These are phyloP conservation scores for Saimiri boliviensis DNA, from an alignment of 2,113 vertebrate species.

Conservation along the genomic window DNA sequence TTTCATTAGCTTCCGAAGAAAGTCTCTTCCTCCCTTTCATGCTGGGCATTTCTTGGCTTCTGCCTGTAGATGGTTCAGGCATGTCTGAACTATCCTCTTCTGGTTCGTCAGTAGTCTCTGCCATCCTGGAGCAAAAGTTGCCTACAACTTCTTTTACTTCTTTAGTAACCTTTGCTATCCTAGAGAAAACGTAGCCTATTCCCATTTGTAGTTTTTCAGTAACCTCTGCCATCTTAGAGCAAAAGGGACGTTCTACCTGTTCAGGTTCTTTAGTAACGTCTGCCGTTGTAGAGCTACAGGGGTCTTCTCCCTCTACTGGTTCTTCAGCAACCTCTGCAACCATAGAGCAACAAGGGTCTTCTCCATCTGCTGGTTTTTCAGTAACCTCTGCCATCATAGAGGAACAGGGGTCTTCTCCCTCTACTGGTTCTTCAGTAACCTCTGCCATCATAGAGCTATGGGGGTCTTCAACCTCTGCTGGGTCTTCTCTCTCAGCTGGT, in stretches of 20 bases:
- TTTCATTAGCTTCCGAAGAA: accelerated
- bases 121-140: background rate
- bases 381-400: too few species aligned
- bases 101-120: background rate
- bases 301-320: too few species aligned
- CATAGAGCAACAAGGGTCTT: too few species aligned
- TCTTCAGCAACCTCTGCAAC: background rate
- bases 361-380: too few species aligned
- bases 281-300: background rate
- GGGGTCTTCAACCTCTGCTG: accelerated
- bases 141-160: too few species aligned
- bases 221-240: too few species aligned
- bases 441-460: background rate
- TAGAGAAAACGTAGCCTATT: too few species aligned
- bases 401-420: accelerated
- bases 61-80: accelerated
- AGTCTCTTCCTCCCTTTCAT: accelerated
- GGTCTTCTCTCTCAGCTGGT: accelerated
- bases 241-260: too few species aligned
- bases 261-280: background rate
- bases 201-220: too few species aligned
- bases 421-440: too few species aligned
- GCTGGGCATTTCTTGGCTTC: accelerated
- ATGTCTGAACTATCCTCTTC: too few species aligned
- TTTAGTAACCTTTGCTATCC: background rate